These are phyloP conservation scores for Pterostichus niger DNA, from an alignment of 2,888 invertebrate genomes.

Conservation along the genomic window DNA sequence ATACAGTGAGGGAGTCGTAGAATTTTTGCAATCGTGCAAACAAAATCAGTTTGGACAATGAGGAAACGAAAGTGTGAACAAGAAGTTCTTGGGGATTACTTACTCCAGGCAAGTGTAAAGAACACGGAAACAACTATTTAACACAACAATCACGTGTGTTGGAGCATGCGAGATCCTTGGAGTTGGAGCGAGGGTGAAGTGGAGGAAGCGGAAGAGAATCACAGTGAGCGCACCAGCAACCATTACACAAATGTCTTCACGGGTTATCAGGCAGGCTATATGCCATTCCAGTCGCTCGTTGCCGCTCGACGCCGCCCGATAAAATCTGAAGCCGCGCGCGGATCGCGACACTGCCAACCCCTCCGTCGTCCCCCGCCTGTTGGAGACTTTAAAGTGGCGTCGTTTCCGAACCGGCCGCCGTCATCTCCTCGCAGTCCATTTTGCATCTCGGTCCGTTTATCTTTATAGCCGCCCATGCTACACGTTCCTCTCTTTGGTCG, in stretches of 20 bases:
- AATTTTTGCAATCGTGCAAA: background rate
- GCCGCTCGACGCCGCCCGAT: conserved; percentile 67
- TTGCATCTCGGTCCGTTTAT: conserved; percentile 71
- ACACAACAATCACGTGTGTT: conserved; percentile 65
- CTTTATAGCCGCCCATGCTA: conserved; percentile 70
- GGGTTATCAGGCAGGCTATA: conserved; percentile 71
- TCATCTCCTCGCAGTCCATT: conserved; percentile 69
- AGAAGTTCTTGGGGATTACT: conserved; percentile 60
- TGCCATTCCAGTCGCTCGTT: conserved; percentile 70
- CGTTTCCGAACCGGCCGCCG: conserved; percentile 65
- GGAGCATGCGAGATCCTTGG: conserved; percentile 13
- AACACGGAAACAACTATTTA: conserved; percentile 63
- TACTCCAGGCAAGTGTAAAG: conserved; percentile 51
- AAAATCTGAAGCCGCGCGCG: conserved; percentile 68
- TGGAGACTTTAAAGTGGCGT: conserved; percentile 61
- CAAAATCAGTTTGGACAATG: conserved; percentile 11
- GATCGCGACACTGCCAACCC: conserved; percentile 35
- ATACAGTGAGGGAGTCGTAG: conserved; percentile 4
- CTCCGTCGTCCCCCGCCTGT: conserved; percentile 5
- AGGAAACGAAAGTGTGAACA: conserved; percentile 21
- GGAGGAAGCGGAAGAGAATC: conserved; percentile 13
- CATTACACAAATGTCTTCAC: conserved; percentile 71
- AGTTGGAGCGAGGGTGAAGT: background rate
- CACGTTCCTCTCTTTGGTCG: conserved; percentile 67
- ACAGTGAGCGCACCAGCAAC: conserved; percentile 52